phyloP scores from a whole-genome alignment of 2,113 vertebrate species.

The Rousettus leschenaultii region DNA sequence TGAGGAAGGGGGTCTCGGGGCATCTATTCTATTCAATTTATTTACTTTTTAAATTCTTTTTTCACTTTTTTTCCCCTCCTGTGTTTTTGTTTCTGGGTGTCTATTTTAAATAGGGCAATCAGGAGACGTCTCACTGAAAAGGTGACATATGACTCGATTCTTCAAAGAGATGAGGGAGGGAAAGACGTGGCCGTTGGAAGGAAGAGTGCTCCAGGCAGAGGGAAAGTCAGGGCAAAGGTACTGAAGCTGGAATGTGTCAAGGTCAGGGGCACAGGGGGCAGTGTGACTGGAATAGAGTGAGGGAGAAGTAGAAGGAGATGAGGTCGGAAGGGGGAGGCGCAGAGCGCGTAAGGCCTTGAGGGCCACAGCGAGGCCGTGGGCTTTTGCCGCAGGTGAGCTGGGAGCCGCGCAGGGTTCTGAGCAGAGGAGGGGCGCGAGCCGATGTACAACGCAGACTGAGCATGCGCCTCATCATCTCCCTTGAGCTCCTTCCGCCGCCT shows the following conservation, averaged over 20 bases:
- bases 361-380: neutral
- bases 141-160: neutral
- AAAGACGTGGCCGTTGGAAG: rapidly evolving
- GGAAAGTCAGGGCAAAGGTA: neutral
- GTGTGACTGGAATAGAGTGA: neutral
- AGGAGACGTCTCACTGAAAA: neutral
- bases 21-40: neutral
- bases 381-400: neutral
- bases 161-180: neutral
- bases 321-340: neutral
- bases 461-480: rapidly evolving
- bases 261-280: neutral
- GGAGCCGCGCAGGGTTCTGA: neutral
- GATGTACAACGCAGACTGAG: rapidly evolving
- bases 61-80: too few relatives aligned
- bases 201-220: neutral
- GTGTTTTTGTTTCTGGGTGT: neutral
- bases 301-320: neutral
- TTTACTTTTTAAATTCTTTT: neutral
- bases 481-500: too few relatives aligned
- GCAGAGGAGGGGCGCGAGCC: neutral
- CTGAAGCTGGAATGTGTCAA: neutral
- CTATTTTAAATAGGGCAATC: neutral
- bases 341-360: neutral
- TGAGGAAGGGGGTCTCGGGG: neutral